Percentiles rank a stretch among this genome's conserved stretches.
phyloP scores from a whole-genome alignment of 2,113 vertebrate species.

The Takifugu bimaculatus region DNA sequence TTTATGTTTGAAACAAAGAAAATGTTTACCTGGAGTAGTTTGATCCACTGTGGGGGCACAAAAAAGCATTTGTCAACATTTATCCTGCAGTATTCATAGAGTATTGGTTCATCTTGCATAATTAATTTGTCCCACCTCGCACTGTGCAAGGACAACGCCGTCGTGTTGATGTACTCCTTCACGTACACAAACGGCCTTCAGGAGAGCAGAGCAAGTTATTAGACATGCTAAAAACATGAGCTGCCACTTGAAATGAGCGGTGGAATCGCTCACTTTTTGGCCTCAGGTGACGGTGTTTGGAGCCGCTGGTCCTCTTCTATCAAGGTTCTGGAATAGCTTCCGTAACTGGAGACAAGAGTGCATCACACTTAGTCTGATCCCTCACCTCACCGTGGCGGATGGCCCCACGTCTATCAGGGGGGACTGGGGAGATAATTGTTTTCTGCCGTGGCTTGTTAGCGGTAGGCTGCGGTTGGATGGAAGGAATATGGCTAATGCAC shows the following conservation, averaged over 20 bases:
- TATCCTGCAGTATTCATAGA: background rate
- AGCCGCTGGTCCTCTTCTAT: conserved; percentile 18
- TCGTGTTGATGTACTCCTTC: conserved; percentile 81
- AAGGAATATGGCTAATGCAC: conserved; percentile 56
- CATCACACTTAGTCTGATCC: conserved; percentile 34
- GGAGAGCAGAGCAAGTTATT: background rate
- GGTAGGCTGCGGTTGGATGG: conserved; percentile 52
- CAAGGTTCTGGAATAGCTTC: conserved; percentile 31
- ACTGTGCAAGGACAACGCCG: conserved; percentile 49
- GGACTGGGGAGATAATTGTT: conserved; percentile 57
- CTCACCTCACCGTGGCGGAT: conserved; percentile 29
- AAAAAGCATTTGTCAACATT: background rate
- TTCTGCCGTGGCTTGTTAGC: conserved; percentile 54
- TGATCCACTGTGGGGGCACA: conserved; percentile 47
- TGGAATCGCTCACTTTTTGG: conserved; percentile 66
- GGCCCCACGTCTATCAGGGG: conserved; percentile 45
- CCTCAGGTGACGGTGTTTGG: conserved; percentile 53
- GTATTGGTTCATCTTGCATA: background rate
- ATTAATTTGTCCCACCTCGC: conserved; percentile 59
- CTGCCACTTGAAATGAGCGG: background rate
- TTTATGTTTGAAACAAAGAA: too few species aligned
- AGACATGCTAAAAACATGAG: background rate
- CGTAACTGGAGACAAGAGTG: conserved; percentile 36
- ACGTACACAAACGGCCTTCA: conserved; percentile 80
- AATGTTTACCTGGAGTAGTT: conserved; percentile 60